Evolutionary conservation across 37 sponge, comb jelly and placozoan genomes (phyloP), one percentile per base, ranked within the genome.

Genomic region (Tethya wilhelma): DNA sequence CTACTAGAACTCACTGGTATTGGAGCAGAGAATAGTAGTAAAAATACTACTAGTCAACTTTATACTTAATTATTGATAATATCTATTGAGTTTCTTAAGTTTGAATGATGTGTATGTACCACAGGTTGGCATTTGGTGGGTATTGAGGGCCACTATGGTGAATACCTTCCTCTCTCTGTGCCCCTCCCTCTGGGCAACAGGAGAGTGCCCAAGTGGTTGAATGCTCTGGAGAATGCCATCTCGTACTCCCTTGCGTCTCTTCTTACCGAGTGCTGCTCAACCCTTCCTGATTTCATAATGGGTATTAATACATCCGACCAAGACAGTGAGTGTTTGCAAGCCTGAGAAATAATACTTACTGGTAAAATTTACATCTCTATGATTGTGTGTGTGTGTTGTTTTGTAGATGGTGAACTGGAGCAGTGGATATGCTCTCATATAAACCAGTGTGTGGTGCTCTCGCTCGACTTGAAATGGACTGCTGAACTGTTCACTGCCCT

Each of bases 381-480:
- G 7, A 26, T 26, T 19, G 12, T 7, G 23, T 29, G 7, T 60
- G 14, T 60, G 7, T 34, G 31, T 73, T 1, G 11, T 37, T 37
- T n/a, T 73, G 34, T 57, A 75, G 73, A 32, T 14, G 72, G 29
- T 12, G 71, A 56, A 43, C 37, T 88, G 8, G 14, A 71, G 62
- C 20, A 59, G 62, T 89, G 89, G 89, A 17, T 89, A 38, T 17
- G 29, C 69, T 32, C 59, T 17, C 34, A 78, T 45, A 39, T 78
- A 17, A 33, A 31, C 22, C 89, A 91, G 75, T 81, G 79, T 82
- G 83, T 79, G 23, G 30, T 83, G 12, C 70, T 91, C n/a, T 64
- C 91, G 0, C 59, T 91, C 25, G 87, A 91, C 28, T 33, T 65
- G 2, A 37, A 72, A n/a, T 90, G 91, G 91, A 59, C 71, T 31